Base-by-base conservation (phyloP, 2,888 invertebrate species). In the Nomada ferruginata region DNA sequence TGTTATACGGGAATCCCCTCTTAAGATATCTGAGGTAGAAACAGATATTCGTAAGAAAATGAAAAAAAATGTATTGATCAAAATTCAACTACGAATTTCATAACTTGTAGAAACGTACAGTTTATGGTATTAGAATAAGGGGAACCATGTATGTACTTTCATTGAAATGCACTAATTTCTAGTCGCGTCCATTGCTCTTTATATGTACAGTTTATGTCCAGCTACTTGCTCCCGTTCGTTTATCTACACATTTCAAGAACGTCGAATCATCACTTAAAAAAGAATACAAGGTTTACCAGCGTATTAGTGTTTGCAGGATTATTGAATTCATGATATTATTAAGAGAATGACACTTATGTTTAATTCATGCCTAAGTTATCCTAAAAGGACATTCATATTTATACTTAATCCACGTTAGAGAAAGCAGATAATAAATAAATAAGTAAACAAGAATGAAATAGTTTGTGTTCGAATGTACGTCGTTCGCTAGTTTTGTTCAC, bases 401-500 rank as follows among this genome's bases (percentile, higher is more conserved):
- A 47, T 15, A 47, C 15, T 55, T 20, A 20, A 55, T 55, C 2
- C 4, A 20, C 9, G 23, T 9, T 55, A 11, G n/a, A 23, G 42
- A 29, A 7, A n/a, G 23, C 7, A 4, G 13, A 10, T n/a, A 61
- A 52, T 64, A 63, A 26, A 29, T 20, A 55, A 20, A 20, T 36
- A 55, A 53, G n/a, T n/a, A 47, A 15, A 15, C 13, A 44, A 26
- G 26, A 55, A n/a, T 18, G n/a, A 15, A 42, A 53, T 13, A 59
- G 50, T 26, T 42, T 11, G n/a, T 9, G 29, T 55, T 36, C 20
- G n/a, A 52, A 55, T 13, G 55, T 61, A 50, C 50, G 18, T 18
- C 69, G 11, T 20, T n/a, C 10, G 71, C 71, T 82, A 74, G 78
- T 82, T 82, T 74, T 26, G 74, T 78, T 29, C 52, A 36, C 61